These are phyloP conservation scores for Triplophysa rosa DNA, from an alignment of 2,113 vertebrate species.

Conservation along the genomic window DNA sequence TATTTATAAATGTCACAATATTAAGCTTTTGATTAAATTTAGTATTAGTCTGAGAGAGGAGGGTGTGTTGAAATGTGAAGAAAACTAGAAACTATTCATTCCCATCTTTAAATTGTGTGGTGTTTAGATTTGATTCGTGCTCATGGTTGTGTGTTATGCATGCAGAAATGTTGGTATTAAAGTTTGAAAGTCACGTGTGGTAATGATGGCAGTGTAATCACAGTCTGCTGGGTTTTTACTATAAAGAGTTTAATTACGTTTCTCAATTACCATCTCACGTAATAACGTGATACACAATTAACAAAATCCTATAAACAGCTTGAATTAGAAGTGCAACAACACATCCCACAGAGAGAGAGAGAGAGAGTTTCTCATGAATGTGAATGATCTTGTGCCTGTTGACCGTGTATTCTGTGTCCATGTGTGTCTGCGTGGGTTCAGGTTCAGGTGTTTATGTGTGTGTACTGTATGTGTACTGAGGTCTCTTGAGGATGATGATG, in stretches of 20 bases:
- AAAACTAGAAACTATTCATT: not conserved
- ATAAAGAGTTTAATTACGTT: constrained; percentile 43
- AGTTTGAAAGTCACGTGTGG: constrained; percentile 20
- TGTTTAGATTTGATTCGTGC: not conserved
- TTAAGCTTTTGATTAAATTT: too few species aligned
- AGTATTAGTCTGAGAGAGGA: too few species aligned
- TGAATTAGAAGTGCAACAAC: constrained; percentile 27
- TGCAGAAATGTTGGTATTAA: constrained; percentile 11
- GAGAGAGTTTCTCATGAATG: not conserved
- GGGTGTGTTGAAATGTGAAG: too few species aligned
- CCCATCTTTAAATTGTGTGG: not conserved
- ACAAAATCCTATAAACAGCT: constrained; percentile 45
- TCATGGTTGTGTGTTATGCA: not conserved
- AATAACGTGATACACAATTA: constrained; percentile 48
- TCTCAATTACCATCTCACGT: constrained; percentile 46
- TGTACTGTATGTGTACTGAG: not conserved
- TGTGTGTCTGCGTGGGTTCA: not conserved
- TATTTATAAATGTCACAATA: too few species aligned
- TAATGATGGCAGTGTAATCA: constrained; percentile 48
- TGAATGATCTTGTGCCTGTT: too few species aligned
- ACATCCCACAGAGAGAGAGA: not conserved
- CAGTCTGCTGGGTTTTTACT: constrained; percentile 31
- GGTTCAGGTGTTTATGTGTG: not conserved
- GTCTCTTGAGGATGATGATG: constrained; percentile 7
- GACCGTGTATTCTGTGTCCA: not conserved